Percentiles rank a stretch among this genome's conserved stretches.
These are phyloP conservation scores for Cryptotis parvus DNA, from an alignment of 2,113 vertebrate genomes.

Conservation along the genomic window DNA sequence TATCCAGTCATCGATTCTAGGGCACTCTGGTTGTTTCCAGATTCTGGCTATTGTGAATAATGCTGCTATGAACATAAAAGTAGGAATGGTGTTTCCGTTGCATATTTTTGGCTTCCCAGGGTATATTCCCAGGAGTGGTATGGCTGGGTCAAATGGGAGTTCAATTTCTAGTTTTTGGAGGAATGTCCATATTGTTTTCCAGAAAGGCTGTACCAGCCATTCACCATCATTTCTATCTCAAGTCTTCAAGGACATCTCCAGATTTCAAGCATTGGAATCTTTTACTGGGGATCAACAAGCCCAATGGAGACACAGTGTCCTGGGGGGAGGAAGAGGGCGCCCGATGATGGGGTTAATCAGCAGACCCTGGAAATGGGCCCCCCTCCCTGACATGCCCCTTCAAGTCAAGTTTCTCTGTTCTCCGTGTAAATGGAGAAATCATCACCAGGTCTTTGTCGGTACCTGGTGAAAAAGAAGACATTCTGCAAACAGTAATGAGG, in stretches of 20 bases:
- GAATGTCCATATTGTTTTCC: no score
- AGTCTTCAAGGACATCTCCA: background rate
- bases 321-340: background rate
- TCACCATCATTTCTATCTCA: background rate
- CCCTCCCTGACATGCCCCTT: background rate
- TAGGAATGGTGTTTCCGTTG: no score
- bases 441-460: background rate
- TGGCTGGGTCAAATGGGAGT: no score
- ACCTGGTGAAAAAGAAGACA: background rate
- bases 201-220: no score
- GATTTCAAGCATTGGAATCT: background rate
- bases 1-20: no score
- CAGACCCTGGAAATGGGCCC: background rate
- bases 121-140: no score
- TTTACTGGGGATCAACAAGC: background rate
- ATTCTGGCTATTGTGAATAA: no score
- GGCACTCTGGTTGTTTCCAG: no score
- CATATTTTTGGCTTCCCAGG: no score
- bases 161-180: no score
- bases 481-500: background rate
- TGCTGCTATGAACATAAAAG: no score
- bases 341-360: background rate
- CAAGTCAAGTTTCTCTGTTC: background rate
- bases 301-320: background rate
- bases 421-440: background rate